Evolutionary conservation across 2,888 invertebrate species (phyloP), one percentile per base, ranked within the genome.

Genomic region (Auanema sp.): DNA sequence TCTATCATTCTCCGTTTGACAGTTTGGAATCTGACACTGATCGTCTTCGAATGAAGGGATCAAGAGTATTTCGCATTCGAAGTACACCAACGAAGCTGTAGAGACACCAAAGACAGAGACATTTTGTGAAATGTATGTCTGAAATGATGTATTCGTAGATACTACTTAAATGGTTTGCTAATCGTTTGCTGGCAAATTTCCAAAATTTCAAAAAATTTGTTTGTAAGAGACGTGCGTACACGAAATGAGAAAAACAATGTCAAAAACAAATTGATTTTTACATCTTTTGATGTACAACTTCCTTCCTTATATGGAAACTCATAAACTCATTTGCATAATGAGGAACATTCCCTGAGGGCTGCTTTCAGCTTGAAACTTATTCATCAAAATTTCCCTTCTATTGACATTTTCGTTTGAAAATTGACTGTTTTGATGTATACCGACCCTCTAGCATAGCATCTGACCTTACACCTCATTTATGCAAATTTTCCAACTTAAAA

Each of bases 51-150:
- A 23, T 49, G 57, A 18, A 6, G 76, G 70, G n/a, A 76, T 62
- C 8, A 79, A 66, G 18, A 63, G 70, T 21, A 79, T 52, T 68
- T 78, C 72, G 43, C 79, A 79, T 51, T 77, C 73, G 59, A 75
- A 79, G 53, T 71, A 71, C 33, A 79, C 70, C 23, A 75, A 66
- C 18, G 78, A 68, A 18, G 71, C 59, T 18, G 77, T 68, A n/a
- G 76, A 71, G 4, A 78, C 71, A 14, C 79, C 79, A 53, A 79
- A 79, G 16, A 78, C 76, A 14, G 65, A 58, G n/a, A 76, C 67
- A 11, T 62, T 59, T 40, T 70, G 74, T 12, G 63, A 64, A n/a
- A 76, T 77, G 41, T 65, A 62, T 23, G 71, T 68, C 71, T 78
- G 66, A 64, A 75, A 69, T 21, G 3, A 47, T 16, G 10, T 47